Percentiles rank a stretch among this genome's conserved stretches.
phyloP scores from a whole-genome alignment of 2,797 vertebrate genomes.

The Sphenopsis melanotis region DNA sequence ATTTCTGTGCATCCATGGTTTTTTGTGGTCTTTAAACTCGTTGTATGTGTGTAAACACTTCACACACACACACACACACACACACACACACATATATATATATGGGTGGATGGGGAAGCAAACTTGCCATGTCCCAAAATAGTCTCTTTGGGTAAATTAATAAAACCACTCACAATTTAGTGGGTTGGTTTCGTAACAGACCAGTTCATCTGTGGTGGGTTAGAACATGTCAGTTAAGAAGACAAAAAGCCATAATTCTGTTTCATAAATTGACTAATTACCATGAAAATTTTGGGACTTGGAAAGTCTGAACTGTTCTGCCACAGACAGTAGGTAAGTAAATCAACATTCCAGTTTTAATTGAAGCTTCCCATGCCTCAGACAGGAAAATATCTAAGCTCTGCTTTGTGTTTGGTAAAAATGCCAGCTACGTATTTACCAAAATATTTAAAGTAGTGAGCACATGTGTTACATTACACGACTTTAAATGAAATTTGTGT shows the following conservation, averaged over 20 bases:
- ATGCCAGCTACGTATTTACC: not conserved
- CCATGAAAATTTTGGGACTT: not conserved
- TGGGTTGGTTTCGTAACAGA: not conserved
- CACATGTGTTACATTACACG: not conserved
- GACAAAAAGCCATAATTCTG: not conserved
- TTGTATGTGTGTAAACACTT: not conserved
- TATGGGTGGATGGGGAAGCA: not conserved
- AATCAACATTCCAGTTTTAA: not conserved
- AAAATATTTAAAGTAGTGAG: not conserved
- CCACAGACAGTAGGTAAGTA: not conserved
- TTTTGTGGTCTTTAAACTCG: not conserved
- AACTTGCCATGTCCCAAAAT: not conserved
- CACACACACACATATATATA: fast-evolving
- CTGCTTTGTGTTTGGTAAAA: not conserved
- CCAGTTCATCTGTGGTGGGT: not conserved
- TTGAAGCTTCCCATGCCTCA: not conserved
- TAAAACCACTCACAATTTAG: not conserved
- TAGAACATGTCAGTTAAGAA: not conserved
- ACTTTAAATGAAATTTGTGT: not conserved
- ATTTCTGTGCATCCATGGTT: not conserved
- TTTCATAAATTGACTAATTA: not conserved
- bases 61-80: not conserved
- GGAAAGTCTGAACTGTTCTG: not conserved
- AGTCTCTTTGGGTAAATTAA: not conserved
- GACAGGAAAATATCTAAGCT: not conserved